phyloP scores from a whole-genome alignment of 2,888 invertebrate species.

The Ichneumon xanthorius region DNA sequence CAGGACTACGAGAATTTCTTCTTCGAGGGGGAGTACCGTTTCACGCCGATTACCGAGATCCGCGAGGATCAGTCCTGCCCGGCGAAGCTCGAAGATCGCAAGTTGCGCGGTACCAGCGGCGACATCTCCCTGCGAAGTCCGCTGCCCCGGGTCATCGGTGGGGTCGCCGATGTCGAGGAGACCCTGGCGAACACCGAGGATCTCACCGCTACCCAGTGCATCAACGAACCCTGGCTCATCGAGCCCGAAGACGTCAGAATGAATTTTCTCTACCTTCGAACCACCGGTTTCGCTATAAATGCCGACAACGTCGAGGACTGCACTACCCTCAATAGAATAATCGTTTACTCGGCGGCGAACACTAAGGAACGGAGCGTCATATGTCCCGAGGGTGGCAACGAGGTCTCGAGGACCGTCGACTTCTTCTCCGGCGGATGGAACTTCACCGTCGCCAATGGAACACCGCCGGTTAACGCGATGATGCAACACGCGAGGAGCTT shows the following conservation, averaged over 20 bases:
- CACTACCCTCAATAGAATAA: slow-evolving; percentile 89
- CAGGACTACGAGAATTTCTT: slow-evolving; percentile 93
- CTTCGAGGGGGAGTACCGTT: slow-evolving; percentile 91
- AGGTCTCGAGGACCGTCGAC: slow-evolving; percentile 85
- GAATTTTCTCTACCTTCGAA: slow-evolving; percentile 90
- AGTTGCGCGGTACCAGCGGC: slow-evolving; percentile 90
- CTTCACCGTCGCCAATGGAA: slow-evolving; percentile 74
- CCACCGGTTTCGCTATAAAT: slow-evolving; percentile 88
- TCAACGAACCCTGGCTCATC: slow-evolving; percentile 92
- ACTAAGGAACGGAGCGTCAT: slow-evolving; percentile 88
- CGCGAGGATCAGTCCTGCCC: slow-evolving; percentile 87
- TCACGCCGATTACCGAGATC: slow-evolving; percentile 86
- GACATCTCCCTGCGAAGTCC: slow-evolving; percentile 90
- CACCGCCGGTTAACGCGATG: slow-evolving; percentile 68
- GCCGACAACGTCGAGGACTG: slow-evolving; percentile 86
- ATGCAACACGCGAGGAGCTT: slow-evolving; percentile 89
- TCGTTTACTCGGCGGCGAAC: slow-evolving; percentile 90
- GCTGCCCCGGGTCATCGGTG: slow-evolving; percentile 80
- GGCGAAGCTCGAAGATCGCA: slow-evolving; percentile 88
- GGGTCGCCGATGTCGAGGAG: slow-evolving; percentile 69
- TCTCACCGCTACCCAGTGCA: slow-evolving; percentile 86
- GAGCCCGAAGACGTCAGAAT: slow-evolving; percentile 90
- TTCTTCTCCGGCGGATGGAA: slow-evolving; percentile 91
- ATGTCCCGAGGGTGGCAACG: slow-evolving; percentile 87
- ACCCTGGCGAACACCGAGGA: slow-evolving; percentile 77